Conservation (phyloP, 2,113 vertebrate species). For the Anas platyrhynchos region DNA sequence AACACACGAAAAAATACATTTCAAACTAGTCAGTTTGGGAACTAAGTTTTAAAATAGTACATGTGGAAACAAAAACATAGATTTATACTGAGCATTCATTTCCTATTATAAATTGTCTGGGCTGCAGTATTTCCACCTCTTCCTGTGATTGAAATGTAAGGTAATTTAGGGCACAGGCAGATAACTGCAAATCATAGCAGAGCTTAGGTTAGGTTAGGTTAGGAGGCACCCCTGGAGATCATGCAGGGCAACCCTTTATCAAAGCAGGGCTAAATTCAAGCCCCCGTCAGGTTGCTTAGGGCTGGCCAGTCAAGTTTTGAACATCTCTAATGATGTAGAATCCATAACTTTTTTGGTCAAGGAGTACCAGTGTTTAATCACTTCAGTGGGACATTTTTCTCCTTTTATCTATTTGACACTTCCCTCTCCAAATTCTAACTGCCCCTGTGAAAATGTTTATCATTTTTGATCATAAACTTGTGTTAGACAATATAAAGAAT, state of each 20-base stretch:
- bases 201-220: background rate
- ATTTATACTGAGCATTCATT: background rate
- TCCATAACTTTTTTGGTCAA: background rate
- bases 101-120: background rate
- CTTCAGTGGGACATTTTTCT: background rate
- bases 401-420: background rate
- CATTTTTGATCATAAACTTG: background rate
- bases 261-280: background rate
- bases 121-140: background rate
- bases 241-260: background rate
- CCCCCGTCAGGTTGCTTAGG: background rate
- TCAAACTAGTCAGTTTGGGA: conserved; percentile 12
- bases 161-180: background rate
- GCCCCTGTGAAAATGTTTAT: background rate
- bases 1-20: conserved; percentile 1
- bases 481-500: background rate
- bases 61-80: conserved; percentile 4
- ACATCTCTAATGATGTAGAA: background rate
- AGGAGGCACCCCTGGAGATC: background rate
- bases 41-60: conserved; percentile 9
- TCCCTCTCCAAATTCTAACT: background rate
- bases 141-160: background rate
- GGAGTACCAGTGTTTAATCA: background rate
- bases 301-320: background rate
- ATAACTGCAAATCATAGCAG: background rate